Evolutionary conservation across 2,113 vertebrate genomes (phyloP).

Genomic region (Varanus salvator): DNA sequence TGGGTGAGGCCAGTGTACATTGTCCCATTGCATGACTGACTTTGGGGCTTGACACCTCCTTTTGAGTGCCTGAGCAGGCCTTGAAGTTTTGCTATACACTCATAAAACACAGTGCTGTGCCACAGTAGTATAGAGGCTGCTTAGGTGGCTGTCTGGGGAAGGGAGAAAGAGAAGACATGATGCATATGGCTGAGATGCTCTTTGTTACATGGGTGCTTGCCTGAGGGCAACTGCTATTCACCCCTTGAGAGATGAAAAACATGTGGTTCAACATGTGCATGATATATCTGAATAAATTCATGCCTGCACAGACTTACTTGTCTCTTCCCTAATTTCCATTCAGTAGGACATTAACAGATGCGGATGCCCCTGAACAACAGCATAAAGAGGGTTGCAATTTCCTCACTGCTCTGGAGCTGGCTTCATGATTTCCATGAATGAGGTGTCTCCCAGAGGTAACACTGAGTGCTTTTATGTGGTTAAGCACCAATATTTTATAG

Average conservation of each 20-base stretch:
- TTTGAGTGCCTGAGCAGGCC: too few species aligned
- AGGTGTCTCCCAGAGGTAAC: conserved; percentile 1
- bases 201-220: neutral
- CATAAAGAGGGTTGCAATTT: neutral
- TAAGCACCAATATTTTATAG: conserved; percentile 41
- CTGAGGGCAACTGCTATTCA: neutral
- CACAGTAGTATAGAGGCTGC: neutral
- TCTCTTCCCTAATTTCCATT: neutral
- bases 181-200: neutral
- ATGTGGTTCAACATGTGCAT: neutral
- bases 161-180: neutral
- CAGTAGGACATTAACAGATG: neutral
- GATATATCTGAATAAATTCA: neutral
- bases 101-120: neutral
- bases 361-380: neutral
- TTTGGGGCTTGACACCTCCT: neutral
- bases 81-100: neutral
- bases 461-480: conserved; percentile 26
- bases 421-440: neutral
- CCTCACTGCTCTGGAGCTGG: neutral
- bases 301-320: neutral
- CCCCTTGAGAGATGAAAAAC: neutral
- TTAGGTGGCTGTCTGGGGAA: neutral
- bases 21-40: neutral
- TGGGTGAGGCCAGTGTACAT: too few species aligned